Evolutionary conservation across 2,797 vertebrate genomes (phyloP), one percentile per base, ranked within the genome.

Genomic region (Cetoscarus ocellatus): DNA sequence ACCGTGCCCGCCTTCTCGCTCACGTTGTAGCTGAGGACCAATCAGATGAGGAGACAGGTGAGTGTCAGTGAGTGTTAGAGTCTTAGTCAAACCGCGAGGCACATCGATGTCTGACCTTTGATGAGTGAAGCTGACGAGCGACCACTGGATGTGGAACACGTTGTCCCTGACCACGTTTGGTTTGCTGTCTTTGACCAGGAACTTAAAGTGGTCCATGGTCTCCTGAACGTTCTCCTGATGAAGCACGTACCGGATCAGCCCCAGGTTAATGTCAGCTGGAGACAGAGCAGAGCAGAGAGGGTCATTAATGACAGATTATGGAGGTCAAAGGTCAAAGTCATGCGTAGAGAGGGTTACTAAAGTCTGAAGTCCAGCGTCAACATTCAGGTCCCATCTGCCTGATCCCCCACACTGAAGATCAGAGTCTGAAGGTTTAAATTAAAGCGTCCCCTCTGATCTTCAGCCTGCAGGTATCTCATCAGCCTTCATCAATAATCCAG

Each of bases 91-190:
- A n/a, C n/a, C n/a, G n/a, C n/a, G n/a, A n/a, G n/a, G n/a, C n/a
- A n/a, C n/a, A n/a, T n/a, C n/a, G 27, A 27, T 27, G 1, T 12
- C 51, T 0, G 79, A 99, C 98, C 97, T 99, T 74, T 82, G 84
- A 70, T 96, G 83, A 10, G 95, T 88, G 54, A 99, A 99, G 93
- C 96, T 97, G 94, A 99, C 96, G 64, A 98, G 95, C 1, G 97
- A 98, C 98, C 98, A 99, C 91, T 97, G 98, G 78, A 99, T 45
- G 60, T 98, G 97, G 90, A 99, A 99, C 73, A 96, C 51, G 5
- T 99, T 99, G 90, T 95, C 94, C 0, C 76, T 90, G 87, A 99
- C 96, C 64, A 97, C 82, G 0, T 96, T 98, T 70, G 97, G 97
- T 74, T 96, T 98, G 91, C 95, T 95, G 92, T 99, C 98, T 87